Percentiles rank a stretch among this genome's conserved stretches.
phyloP scores from a whole-genome alignment of 2,888 invertebrate genomes.

The Alloplasta piceator region DNA sequence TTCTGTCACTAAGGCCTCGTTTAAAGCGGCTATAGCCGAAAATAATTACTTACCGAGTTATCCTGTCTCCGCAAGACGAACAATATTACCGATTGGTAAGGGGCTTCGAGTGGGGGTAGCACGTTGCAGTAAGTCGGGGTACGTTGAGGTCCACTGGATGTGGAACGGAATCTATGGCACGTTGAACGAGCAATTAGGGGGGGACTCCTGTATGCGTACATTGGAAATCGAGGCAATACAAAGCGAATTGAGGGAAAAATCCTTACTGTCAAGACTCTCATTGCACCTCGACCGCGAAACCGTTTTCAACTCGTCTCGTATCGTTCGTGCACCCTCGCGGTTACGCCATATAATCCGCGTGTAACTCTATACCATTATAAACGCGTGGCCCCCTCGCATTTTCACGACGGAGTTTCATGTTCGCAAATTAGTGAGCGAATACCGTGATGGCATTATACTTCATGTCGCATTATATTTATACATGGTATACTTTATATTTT shows the following conservation, averaged over 20 bases:
- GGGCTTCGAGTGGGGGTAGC: no score
- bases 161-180: no score
- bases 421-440: slow-evolving; percentile 76
- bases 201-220: no score
- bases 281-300: slow-evolving; percentile 50
- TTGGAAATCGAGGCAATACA: no score
- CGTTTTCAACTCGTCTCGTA: slow-evolving; percentile 45
- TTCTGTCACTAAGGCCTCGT: no score
- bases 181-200: no score
- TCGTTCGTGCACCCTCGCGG: slow-evolving; percentile 22
- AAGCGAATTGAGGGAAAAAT: slow-evolving; percentile 36
- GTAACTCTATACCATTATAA: slow-evolving; percentile 77
- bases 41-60: no score
- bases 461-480: slow-evolving; percentile 25
- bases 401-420: slow-evolving; percentile 73
- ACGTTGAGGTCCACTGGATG: no score
- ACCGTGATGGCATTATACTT: slow-evolving; percentile 51
- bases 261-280: slow-evolving; percentile 22
- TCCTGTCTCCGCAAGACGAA: no score
- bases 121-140: no score
- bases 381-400: slow-evolving; percentile 69
- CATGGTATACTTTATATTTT: not conserved
- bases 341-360: slow-evolving; percentile 59
- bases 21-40: no score
- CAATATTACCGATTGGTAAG: no score